Base-by-base conservation (phyloP, 2,797 vertebrate genomes). In the Crenichthys baileyi region DNA sequence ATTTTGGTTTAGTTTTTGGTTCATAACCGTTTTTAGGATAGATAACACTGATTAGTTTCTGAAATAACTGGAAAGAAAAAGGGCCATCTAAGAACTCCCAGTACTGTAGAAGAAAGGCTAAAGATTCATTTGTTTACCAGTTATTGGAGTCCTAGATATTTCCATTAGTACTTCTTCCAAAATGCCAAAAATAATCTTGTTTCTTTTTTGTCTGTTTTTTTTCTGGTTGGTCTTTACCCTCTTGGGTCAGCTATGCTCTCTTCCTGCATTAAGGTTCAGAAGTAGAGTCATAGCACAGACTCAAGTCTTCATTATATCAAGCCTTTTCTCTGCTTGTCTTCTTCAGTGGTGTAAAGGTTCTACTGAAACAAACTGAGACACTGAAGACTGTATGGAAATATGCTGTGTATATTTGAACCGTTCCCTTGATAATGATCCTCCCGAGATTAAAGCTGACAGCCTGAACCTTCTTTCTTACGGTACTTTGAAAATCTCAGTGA, bases 371-470 rank as follows among this genome's bases (percentile, higher is more conserved):
- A 67, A 51, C 5, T 1, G 46, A 71, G 51, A 41, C 20, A 46
- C 7, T 72, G 12, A 72, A 78, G 63, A 15, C 5, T 51, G n/a
- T 53, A 36, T 3, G 55, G 60, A 73, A 81, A 78, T 4, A 16
- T 8, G 2, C 20, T 15, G 68, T 71, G 12, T 36, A 16, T 73
- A 44, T 68, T 65, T 60, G 26, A 84, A 46, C 24, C 1, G n/a
- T 46, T 84, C 41, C 36, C 82, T 78, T 68, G 15, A 81, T 81
- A 81, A 70, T 68, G 60, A n/a, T 61, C 31, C 22, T 71, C 70
- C 7, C 2, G 76, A 68, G 58, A 84, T 84, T 72, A 79, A 83
- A 79, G 74, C 75, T 26, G 72, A 75, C 48, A 79, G 50, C 60
- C 56, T 79, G 68, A 79, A 78, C 72, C 61, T 75, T 68, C 53